Evolutionary conservation across 2,797 vertebrate genomes (phyloP).

Genomic region (Oreonectes daqikongensis): DNA sequence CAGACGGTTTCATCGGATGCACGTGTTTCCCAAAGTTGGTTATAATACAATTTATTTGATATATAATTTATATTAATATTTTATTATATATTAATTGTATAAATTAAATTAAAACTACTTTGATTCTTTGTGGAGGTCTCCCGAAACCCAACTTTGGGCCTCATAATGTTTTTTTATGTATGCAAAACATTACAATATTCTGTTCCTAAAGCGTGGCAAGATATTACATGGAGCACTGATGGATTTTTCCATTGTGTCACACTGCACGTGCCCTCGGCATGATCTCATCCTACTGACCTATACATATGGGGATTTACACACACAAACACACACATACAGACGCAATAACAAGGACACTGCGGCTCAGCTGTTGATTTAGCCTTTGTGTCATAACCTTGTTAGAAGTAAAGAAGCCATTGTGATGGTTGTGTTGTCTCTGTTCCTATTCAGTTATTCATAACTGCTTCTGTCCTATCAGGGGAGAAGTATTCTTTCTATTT

Average conservation of each 20-base stretch:
- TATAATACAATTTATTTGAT: too few relatives aligned
- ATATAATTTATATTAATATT: too few relatives aligned
- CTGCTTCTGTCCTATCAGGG: neutral
- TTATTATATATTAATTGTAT: too few relatives aligned
- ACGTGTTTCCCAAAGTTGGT: too few relatives aligned
- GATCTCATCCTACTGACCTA: conserved; percentile 2
- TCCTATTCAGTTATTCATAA: conserved; percentile 26
- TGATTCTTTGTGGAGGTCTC: too few relatives aligned
- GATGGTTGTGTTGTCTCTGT: conserved; percentile 8
- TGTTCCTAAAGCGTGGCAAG: neutral
- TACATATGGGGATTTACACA: neutral
- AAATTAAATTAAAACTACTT: too few relatives aligned
- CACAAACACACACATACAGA: neutral
- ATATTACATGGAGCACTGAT: neutral
- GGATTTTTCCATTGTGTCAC: neutral
- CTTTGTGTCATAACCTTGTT: neutral
- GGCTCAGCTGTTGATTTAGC: neutral
- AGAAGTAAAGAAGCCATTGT: neutral
- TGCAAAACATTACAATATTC: neutral
- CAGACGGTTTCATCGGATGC: too few relatives aligned
- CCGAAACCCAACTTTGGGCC: too few relatives aligned
- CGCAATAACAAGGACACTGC: neutral
- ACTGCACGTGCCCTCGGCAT: neutral
- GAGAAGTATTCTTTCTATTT: conserved; percentile 6
- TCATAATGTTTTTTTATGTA: too few relatives aligned